Conservation (phyloP, 2,113 vertebrate genomes). For the Petrocephalus microphthalmus region DNA sequence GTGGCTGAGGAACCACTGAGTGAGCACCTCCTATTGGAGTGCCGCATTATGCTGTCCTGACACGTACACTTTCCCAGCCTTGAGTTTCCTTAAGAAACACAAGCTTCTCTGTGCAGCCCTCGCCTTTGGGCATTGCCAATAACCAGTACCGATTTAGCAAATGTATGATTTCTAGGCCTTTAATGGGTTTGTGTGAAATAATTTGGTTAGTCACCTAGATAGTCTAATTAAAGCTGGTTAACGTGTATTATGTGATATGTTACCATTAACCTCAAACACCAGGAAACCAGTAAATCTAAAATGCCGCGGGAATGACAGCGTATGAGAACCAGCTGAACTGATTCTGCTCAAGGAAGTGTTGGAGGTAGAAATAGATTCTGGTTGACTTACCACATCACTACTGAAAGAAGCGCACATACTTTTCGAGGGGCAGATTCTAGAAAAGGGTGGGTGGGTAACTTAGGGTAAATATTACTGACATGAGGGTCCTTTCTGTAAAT, state of each 20-base stretch:
- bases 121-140: not conserved
- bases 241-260: not conserved
- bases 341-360: not conserved
- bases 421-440: not conserved
- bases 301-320: not conserved
- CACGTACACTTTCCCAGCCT: constrained; percentile 2
- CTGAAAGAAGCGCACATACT: not conserved
- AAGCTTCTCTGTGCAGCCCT: not conserved
- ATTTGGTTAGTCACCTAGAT: not conserved
- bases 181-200: not conserved
- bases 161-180: not conserved
- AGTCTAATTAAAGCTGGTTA: not conserved
- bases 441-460: not conserved
- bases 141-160: not conserved
- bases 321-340: not conserved
- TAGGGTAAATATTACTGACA: not conserved
- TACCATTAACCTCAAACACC: not conserved
- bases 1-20: constrained; percentile 43
- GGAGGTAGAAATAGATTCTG: not conserved
- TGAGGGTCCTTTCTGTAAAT: not conserved
- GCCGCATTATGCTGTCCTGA: not conserved
- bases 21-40: not conserved
- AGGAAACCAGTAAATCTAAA: not conserved
- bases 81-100: constrained; percentile 3
- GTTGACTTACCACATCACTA: not conserved